A percentile compares a stretch with the other conserved stretches of the same genome.
Evolutionary conservation across 2,797 vertebrate species (phyloP).

Genomic region (Martes flavigula): DNA sequence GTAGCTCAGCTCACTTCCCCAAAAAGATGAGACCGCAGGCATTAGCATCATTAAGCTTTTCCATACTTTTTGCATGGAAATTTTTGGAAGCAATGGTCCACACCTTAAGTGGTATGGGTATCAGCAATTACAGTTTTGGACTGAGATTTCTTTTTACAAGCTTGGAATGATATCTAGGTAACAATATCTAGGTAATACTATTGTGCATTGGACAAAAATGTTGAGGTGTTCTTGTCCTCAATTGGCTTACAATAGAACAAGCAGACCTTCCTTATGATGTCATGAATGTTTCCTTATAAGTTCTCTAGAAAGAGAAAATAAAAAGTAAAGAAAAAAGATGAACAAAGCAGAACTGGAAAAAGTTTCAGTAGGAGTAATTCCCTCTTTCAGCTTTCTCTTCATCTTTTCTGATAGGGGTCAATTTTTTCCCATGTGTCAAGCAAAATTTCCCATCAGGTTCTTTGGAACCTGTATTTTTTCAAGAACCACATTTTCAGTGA

Average conservation of each 20-base stretch:
- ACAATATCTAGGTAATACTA: background rate
- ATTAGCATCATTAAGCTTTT: background rate
- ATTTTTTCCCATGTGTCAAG: background rate
- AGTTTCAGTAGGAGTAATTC: background rate
- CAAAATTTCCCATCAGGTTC: background rate
- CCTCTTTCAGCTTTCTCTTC: background rate
- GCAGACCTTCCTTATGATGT: background rate
- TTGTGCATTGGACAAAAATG: background rate
- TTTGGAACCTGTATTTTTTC: background rate
- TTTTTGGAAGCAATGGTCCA: background rate
- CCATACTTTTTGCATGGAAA: background rate
- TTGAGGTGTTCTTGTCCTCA: background rate
- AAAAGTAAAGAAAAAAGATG: slow-evolving; percentile 33
- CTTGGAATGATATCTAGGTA: background rate
- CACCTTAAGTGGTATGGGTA: background rate
- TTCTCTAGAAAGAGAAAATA: background rate
- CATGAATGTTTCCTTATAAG: background rate
- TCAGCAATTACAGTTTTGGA: background rate
- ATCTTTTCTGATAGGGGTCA: slow-evolving; percentile 21
- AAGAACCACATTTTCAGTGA: background rate
- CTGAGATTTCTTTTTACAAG: background rate
- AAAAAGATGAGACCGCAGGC: background rate
- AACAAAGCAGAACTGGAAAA: background rate
- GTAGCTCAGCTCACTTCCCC: background rate
- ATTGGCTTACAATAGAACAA: background rate